These are phyloP conservation scores for Elachura formosa DNA, from an alignment of 2,113 vertebrate species.

Conservation along the genomic window DNA sequence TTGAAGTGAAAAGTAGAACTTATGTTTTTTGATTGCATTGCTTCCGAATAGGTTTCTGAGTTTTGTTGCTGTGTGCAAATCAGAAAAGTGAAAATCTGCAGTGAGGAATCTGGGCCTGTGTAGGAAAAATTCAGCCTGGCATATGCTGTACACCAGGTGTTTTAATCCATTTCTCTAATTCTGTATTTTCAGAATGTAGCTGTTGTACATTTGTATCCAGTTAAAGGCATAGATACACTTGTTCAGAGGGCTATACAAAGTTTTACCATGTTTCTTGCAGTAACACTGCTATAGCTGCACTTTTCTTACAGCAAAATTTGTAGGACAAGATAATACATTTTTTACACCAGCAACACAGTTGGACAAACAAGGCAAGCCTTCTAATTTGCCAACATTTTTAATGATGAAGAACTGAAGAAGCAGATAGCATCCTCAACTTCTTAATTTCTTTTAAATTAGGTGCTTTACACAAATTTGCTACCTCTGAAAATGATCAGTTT, in stretches of 20 bases:
- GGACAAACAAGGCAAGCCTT: background rate
- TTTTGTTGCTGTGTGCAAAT: background rate
- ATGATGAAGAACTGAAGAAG: background rate
- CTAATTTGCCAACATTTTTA: background rate
- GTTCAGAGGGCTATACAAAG: background rate
- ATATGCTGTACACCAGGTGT: too few species aligned
- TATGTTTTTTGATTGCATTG: accelerated
- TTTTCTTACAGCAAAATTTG: background rate
- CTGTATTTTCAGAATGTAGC: background rate
- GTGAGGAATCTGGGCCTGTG: background rate
- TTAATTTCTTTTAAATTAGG: background rate
- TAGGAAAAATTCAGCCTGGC: background rate
- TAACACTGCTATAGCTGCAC: background rate
- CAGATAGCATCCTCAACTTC: background rate
- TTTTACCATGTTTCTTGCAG: background rate
- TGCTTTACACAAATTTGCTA: background rate
- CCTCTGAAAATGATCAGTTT: background rate
- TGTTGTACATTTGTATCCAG: accelerated
- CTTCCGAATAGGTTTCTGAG: background rate
- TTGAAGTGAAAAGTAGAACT: background rate
- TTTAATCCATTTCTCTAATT: background rate
- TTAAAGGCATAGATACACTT: background rate
- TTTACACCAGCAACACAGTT: background rate
- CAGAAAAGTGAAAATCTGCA: background rate
- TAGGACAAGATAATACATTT: background rate